phyloP scores from a whole-genome alignment of 2,888 invertebrate species.

The Vesta saturnalis region DNA sequence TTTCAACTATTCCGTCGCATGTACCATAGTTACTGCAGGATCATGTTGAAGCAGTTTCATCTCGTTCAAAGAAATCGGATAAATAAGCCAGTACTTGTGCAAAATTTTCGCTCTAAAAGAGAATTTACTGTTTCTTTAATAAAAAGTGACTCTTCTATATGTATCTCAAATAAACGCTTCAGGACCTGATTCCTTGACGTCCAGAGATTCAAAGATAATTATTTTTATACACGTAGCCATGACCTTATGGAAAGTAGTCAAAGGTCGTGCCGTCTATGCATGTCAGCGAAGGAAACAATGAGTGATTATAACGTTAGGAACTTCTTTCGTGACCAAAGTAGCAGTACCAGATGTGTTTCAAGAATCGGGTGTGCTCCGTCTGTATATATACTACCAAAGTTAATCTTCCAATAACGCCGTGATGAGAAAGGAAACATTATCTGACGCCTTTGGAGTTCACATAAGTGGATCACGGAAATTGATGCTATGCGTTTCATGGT shows the following conservation, averaged over 20 bases:
- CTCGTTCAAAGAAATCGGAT: no score
- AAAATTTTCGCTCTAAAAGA: no score
- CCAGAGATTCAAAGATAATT: conserved; percentile 44
- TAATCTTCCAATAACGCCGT: conserved; percentile 20
- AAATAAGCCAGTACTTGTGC: no score
- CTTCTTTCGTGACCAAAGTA: conserved; percentile 39
- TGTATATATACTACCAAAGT: conserved; percentile 30
- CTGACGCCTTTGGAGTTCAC: conserved; percentile 7
- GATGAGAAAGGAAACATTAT: conserved; percentile 9
- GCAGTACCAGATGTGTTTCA: conserved; percentile 38
- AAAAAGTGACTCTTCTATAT: conserved; percentile 35
- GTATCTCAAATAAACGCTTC: conserved; percentile 42
- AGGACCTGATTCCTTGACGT: conserved; percentile 45
- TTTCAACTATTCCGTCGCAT: no score
- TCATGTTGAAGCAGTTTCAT: no score
- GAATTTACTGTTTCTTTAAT: conserved; percentile 33
- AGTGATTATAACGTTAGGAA: conserved; percentile 40
- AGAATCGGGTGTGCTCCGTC: conserved; percentile 44
- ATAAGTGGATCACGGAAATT: not conserved
- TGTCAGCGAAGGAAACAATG: conserved; percentile 44
- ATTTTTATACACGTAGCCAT: conserved; percentile 39
- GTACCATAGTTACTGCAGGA: no score
- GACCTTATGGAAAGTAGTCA: conserved; percentile 36
- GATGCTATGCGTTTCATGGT: not conserved
- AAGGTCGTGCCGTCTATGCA: conserved; percentile 15